Base-by-base conservation (phyloP, 2,797 vertebrate genomes). In the Delichon dasypus region DNA sequence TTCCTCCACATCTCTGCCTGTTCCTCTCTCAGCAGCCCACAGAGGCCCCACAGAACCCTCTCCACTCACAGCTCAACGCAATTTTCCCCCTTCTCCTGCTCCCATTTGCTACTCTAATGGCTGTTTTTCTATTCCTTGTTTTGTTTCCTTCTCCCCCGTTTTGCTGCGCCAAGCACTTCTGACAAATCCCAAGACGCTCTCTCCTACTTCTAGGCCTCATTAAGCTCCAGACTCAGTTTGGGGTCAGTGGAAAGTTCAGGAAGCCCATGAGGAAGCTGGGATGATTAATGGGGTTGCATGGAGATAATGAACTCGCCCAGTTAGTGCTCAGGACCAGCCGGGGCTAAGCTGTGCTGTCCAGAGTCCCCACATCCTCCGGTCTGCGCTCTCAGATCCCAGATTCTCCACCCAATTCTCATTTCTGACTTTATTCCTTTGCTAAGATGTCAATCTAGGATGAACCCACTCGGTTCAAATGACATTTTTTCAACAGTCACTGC, bases 231-330 rank as follows among this genome's bases (percentile, higher is more conserved):
- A 45, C 62, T 36, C 29, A 7, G n/a, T 20, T 29, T 47, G 30
- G 87, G 95, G 89, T 94, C 96, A 94, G 26, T 7, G 87, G 62
- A 50, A 70, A 78, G 95, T 60, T 94, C 91, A 91, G 6, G 60
- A 29, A 81, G 50, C 76, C 80, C 7, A 0, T 10, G 62, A 89
- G 87, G 92, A 85, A 73, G 92, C 48, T 4, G 58, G 26, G 76
- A 60, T 93, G 93, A 92, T 62, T 36, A 48, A 93, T 65, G 94
- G 60, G 51, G 72, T 11, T 65, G 53, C 47, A 32, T 9, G 55
- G 78, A 89, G 78, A 73, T 36, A 44, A 90, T 5, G 27, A 74
- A 48, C 65, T 70, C 23, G 17, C 82, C 75, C 5, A 0, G 60
- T 45, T 61, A 51, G 84, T 79, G 73, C 76, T 72, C 7, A 21